These are phyloP conservation scores for Ostrea edulis DNA, from an alignment of 1,140 invertebrate genomes.

Conservation along the genomic window DNA sequence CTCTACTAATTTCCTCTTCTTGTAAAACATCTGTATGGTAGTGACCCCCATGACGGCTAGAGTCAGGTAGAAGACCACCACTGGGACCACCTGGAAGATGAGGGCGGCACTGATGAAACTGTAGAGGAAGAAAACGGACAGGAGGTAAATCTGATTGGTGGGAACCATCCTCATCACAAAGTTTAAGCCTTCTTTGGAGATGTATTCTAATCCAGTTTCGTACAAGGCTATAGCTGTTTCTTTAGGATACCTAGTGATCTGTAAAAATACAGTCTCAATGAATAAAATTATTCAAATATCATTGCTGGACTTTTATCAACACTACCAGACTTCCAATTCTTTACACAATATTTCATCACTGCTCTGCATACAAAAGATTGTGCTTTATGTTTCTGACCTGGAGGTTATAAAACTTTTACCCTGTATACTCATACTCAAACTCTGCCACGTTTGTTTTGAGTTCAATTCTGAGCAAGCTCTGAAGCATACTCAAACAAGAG, in stretches of 20 bases:
- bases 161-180: slow-evolving; percentile 89
- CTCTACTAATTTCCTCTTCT: slow-evolving; percentile 71
- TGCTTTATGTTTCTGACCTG: no score
- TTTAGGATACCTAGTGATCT: slow-evolving; percentile 70
- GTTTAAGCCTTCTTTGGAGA: slow-evolving; percentile 89
- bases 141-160: slow-evolving; percentile 84
- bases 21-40: slow-evolving; percentile 87
- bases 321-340: no score
- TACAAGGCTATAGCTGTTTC: slow-evolving; percentile 86
- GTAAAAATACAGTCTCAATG: slow-evolving; percentile 15
- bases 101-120: slow-evolving; percentile 85
- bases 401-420: no score
- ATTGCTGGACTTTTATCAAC: no score
- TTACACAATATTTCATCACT: no score
- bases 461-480: no score
- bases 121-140: slow-evolving; percentile 86
- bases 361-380: no score
- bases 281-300: no score
- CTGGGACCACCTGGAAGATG: slow-evolving; percentile 84
- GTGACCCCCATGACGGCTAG: slow-evolving; percentile 87
- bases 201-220: slow-evolving; percentile 89
- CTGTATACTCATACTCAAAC: no score
- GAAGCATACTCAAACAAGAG: no score
- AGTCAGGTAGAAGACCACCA: slow-evolving; percentile 86
- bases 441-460: no score